These are phyloP conservation scores for Amblyjoppa fuscipennis DNA, from an alignment of 2,888 invertebrate species.

Conservation along the genomic window DNA sequence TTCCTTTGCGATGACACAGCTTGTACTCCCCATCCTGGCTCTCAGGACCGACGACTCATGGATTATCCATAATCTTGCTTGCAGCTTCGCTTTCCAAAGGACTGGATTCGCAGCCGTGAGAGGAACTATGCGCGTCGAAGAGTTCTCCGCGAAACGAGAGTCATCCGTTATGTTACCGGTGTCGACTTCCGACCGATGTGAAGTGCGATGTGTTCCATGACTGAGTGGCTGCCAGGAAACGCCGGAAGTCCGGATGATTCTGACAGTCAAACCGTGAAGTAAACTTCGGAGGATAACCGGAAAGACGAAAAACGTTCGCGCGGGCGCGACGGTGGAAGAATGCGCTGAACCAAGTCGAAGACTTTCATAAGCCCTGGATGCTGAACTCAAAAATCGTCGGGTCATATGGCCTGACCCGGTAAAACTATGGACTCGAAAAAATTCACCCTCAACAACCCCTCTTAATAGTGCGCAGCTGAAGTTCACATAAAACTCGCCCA, in stretches of 20 bases:
- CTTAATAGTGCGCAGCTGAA: background rate
- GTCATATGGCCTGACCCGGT: conserved; percentile 53
- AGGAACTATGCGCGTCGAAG: background rate
- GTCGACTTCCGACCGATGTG: conserved; percentile 12
- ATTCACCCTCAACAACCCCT: background rate
- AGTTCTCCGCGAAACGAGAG: conserved; percentile 1
- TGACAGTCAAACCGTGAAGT: conserved; percentile 10
- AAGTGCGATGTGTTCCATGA: conserved; percentile 57
- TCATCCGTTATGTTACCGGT: background rate
- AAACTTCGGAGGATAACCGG: background rate
- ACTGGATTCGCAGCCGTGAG: background rate
- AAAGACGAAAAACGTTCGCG: conserved; percentile 17
- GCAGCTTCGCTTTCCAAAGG: background rate
- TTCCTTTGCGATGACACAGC: too few species aligned
- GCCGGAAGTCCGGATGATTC: background rate
- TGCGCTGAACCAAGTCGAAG: background rate
- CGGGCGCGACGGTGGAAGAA: conserved; percentile 17
- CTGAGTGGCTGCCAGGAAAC: background rate
- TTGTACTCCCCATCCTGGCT: background rate
- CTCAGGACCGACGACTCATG: background rate
- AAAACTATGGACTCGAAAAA: background rate
- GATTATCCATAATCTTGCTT: conserved; percentile 22
- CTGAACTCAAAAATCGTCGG: conserved; percentile 47
- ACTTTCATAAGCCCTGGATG: conserved; percentile 35
- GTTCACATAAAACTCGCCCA: background rate